These are phyloP conservation scores for Conus ventricosus DNA, from an alignment of 1,140 invertebrate species.

Conservation along the genomic window DNA sequence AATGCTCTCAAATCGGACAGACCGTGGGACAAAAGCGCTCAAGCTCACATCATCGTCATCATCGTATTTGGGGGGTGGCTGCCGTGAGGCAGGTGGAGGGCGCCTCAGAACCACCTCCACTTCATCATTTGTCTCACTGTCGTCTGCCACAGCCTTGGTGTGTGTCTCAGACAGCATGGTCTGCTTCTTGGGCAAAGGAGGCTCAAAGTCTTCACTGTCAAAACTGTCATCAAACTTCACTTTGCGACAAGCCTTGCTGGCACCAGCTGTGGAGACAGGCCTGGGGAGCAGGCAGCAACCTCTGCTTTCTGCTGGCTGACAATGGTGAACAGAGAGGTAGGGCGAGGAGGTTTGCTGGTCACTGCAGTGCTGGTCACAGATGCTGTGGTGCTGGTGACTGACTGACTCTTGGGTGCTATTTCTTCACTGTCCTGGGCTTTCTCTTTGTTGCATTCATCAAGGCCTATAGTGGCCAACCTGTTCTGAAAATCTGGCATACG, in stretches of 20 bases:
- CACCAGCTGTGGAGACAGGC: not conserved
- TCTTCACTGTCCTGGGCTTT: not conserved
- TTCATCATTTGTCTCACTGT: slow-evolving; percentile 40
- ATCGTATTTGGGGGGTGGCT: slow-evolving; percentile 25
- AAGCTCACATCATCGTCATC: slow-evolving; percentile 66
- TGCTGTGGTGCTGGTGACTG: slow-evolving; percentile 9
- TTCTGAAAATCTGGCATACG: slow-evolving; percentile 68
- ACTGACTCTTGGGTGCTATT: not conserved
- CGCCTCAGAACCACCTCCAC: slow-evolving; percentile 36
- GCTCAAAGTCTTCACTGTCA: slow-evolving; percentile 62
- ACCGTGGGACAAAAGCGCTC: slow-evolving; percentile 67
- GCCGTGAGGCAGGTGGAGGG: not conserved
- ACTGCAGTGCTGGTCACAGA: not conserved
- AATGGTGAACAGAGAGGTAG: slow-evolving; percentile 40
- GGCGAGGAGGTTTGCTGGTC: slow-evolving; percentile 25
- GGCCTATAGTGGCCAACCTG: slow-evolving; percentile 68
- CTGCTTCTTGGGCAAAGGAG: slow-evolving; percentile 1
- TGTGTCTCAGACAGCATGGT: not conserved
- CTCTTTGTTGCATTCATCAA: slow-evolving; percentile 62
- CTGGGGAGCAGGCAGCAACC: not conserved
- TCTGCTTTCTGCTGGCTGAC: slow-evolving; percentile 39
- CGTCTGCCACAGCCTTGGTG: slow-evolving; percentile 18
- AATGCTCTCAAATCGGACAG: slow-evolving; percentile 62
- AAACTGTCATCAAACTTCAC: slow-evolving; percentile 63
- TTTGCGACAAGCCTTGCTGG: slow-evolving; percentile 34